A percentile compares a stretch with the other conserved stretches of the same genome.
Evolutionary conservation across 1,140 invertebrate genomes (phyloP).

Genomic region (Schlechtendalia chinensis): DNA sequence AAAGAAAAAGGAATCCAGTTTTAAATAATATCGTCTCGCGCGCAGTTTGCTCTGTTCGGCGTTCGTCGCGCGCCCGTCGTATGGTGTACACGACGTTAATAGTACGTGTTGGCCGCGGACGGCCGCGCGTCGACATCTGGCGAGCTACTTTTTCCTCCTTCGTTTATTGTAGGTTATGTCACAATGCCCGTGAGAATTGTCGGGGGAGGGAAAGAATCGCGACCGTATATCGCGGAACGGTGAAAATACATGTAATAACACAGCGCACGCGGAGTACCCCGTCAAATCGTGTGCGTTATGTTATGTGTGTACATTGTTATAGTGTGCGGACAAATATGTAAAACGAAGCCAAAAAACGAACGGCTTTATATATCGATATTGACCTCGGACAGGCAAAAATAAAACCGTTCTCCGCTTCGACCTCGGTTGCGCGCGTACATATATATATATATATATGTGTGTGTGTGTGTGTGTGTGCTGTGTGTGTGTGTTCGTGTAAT

Average conservation of each 20-base stretch:
- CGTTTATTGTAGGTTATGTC: not conserved
- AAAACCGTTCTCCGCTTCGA: not conserved
- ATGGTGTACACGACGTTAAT: too few species aligned
- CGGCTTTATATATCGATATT: not conserved
- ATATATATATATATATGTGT: too few species aligned
- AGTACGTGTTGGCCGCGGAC: not conserved
- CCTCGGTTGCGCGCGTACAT: not conserved
- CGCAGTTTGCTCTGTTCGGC: not conserved
- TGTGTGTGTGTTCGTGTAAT: too few species aligned
- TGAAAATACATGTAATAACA: not conserved
- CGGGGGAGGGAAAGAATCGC: not conserved
- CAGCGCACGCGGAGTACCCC: not conserved
- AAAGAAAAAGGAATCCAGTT: constrained; percentile 40
- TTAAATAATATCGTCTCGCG: constrained; percentile 32
- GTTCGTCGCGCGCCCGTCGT: not conserved
- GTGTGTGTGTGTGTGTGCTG: too few species aligned
- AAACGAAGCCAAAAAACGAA: not conserved
- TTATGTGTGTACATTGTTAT: not conserved
- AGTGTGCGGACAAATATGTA: too few species aligned
- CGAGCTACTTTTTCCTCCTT: constrained; percentile 9
- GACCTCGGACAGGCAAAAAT: too few species aligned
- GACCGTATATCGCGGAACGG: too few species aligned
- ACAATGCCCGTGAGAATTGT: not conserved
- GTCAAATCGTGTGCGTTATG: too few species aligned
- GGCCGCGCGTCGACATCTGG: constrained; percentile 22